Evolutionary conservation across 2,888 invertebrate species (phyloP), one percentile per base, ranked within the genome.

Genomic region (Volucella bombylans): DNA sequence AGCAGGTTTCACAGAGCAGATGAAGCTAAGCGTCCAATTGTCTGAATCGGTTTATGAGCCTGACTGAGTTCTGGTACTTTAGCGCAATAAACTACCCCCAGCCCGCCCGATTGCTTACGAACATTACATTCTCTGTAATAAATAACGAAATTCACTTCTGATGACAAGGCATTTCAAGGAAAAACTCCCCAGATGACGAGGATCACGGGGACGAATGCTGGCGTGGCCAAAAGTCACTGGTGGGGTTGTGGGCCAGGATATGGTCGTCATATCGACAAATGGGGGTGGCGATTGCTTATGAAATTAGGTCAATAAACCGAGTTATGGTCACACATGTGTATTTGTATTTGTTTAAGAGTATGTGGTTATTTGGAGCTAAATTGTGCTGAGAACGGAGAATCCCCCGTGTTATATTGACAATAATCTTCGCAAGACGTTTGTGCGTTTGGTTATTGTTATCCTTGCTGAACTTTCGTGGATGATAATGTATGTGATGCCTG

Each of bases 271-370:
- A 78, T 67, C 67, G 65, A 45, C 72, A 62, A 23, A 79, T 45
- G 15, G 68, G 61, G 73, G 73, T 72, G 68, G 82, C 57, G 83
- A 83, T 80, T 83, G 80, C 83, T 80, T 85, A 76, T 80, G 81
- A 85, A 85, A 85, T 85, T 85, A 72, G 83, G 83, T 85, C 83
- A 81, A 85, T 85, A 85, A 85, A 85, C 65, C 47, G 50, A 85
- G 71, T 81, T 81, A 85, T 80, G 81, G 76, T 72, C 76, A 65
- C 80, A 83, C 67, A 76, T 74, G 67, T 61, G 11, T 38, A 14
- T 38, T 14, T 54, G 72, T 52, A 43, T 45, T 61, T 50, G 65
- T 71, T 59, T 6, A 31, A 6, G 31, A 31, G 6, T 50, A 69
- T 39, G 55, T 71, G 39, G 50, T 61, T 65, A 59, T 72, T 64